Base-by-base conservation (phyloP, 92 coral and sea anemone genomes). In the Nematostella vectensis region DNA sequence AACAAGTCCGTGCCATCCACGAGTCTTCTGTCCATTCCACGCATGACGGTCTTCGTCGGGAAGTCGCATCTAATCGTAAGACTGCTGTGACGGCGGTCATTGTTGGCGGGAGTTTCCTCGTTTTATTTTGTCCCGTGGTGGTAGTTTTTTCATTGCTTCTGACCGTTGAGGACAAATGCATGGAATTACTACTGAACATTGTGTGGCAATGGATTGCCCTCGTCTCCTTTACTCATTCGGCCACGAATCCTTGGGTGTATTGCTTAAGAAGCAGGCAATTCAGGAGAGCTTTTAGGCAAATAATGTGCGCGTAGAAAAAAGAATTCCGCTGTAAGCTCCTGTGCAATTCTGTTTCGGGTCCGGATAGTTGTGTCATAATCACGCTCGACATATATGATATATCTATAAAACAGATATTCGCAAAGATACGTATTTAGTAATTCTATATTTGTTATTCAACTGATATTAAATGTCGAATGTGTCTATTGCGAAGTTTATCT, bases 201-300 rank as follows among this genome's bases (percentile, higher is more conserved):
- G 70, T 50, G 4, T 78, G 85, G 79, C 1, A 53, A 25, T 78
- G 85, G 85, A 79, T 61, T 6, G 85, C 85, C 0, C 47, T 64
- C 2, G 69, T 78, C 0, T 78, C 85, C 0, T 78, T 78, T 25
- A n/a, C 48, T n/a, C 85, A 78, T 48, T 78, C 85, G 6, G 53
- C 85, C 0, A 47, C 47, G 30, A 78, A 78, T 12, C 85, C 85
- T 12, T 78, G 85, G 85, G 71, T 78, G 3, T 78, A 78, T 31
- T 75, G 74, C 31, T 60, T 63, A 8, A 27, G 85, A 25, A 59
- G 66, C 47, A 43, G 51, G n/a, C 72, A 78, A 60, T 45, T 78
- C 11, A 53, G 85, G 25, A 47, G 57, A 15, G 69, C 85, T 2
- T 54, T 72, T 11, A 72, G 45, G 31, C 25, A 27, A 31, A 43